Evolutionary conservation across 2,113 vertebrate genomes (phyloP), one percentile per base, ranked within the genome.

Genomic region (Oreotrochilus melanogaster): DNA sequence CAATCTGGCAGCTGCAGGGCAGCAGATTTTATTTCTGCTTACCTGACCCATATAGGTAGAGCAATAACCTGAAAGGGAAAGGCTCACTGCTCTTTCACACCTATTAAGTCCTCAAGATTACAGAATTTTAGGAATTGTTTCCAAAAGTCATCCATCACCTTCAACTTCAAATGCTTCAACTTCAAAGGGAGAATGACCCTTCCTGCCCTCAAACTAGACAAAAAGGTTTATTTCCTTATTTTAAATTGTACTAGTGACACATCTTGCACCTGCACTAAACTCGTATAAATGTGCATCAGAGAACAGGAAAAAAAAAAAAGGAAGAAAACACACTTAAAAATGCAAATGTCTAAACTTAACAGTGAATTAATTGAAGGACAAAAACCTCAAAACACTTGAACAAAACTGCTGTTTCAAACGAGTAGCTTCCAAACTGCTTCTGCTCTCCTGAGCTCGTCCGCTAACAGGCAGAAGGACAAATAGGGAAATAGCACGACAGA

Each of bases 401-500:
- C 54, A 91, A 78, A 61, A 14, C 25, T 3, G 1, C 47, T 24
- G 45, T 54, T 88, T 78, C 21, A 87, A 69, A 83, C 2, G 2
- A 83, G 50, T 8, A 47, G 57, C 51, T 93, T 91, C 75, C 81
- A 94, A 96, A 75, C 35, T 6, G 12, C 74, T 95, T 37, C 18
- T 4, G 35, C 71, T 92, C 86, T 37, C 58, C 79, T n/a, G 39
- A 79, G 66, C 83, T 61, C 27, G 5, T 87, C 85, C 25, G 4
- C 67, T 88, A 91, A 58, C 79, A 70, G 51, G 48, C 65, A 71
- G 64, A 94, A 92, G 94, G 94, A 95, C 94, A 94, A 96, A 88
- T 23, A 97, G 91, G 27, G 88, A 95, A 96, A 91, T 94, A 93
- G 73, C 94, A 95, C 88, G 84, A 91, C 96, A 97, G 96, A 94